phyloP scores from a whole-genome alignment of 2,797 vertebrate genomes.

The Graptemys geographica region DNA sequence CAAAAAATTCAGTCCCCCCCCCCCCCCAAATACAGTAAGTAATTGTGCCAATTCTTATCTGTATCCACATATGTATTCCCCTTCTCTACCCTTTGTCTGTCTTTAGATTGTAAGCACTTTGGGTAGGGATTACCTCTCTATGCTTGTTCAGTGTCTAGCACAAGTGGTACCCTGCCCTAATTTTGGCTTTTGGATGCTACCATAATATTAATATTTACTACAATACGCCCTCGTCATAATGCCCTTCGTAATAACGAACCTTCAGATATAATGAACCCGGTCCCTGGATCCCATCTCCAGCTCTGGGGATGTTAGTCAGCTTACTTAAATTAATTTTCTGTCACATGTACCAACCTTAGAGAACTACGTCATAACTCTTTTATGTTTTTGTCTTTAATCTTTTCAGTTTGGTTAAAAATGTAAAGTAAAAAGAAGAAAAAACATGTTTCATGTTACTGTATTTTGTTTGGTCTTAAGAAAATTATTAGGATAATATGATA shows the following conservation, averaged over 20 bases:
- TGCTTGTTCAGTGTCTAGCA: not conserved
- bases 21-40: not conserved
- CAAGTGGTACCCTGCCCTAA: not conserved
- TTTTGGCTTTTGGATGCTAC: not conserved
- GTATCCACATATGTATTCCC: not conserved
- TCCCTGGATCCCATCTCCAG: not conserved
- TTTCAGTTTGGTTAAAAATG: not conserved
- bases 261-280: not conserved
- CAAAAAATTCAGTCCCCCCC: not conserved
- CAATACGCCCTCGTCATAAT: not conserved
- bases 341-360: not conserved
- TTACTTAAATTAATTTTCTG: not conserved
- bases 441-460: not conserved
- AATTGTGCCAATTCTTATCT: not conserved
- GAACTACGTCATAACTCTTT: accelerated
- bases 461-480: not conserved
- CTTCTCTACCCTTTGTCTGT: not conserved
- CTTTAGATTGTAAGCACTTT: not conserved
- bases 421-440: not conserved
- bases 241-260: not conserved
- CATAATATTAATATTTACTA: not conserved
- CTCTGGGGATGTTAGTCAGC: not conserved
- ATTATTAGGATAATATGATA: not conserved
- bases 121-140: not conserved
- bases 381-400: not conserved